Base-by-base conservation (phyloP, 1,140 invertebrate species). In the Oscheius sp. region DNA sequence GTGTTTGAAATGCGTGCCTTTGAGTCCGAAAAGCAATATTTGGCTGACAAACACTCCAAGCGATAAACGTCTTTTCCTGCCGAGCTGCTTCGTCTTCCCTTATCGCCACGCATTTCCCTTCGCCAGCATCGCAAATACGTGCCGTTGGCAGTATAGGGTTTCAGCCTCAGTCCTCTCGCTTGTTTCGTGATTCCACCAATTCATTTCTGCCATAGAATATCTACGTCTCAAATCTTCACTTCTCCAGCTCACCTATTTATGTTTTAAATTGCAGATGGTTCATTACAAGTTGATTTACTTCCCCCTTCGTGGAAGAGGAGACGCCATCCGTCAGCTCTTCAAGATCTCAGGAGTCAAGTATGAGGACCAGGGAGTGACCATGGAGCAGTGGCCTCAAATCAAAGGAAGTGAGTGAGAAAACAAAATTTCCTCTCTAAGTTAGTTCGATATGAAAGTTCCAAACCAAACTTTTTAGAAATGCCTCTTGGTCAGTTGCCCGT, bases 401-500 rank as follows among this genome's bases (percentile, higher is more conserved):
- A 77, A 78, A 59, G n/a, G 20, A 36, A 55, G 65, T 77, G 26
- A 49, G 68, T 28, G 38, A 42, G n/a, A 42, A 42, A 13, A 23
- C 23, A 59, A 59, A 23, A 31, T 59, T 15, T 59, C 55, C 20
- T 13, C 23, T 59, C 13, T 31, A 23, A 59, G 23, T 23, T 20
- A 13, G 13, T 28, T 15, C 55, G 23, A 10, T 15, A 0, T 59
- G 23, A 20, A 20, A 59, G 13, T 59, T 59, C 23, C 23, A 20
- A 15, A 10, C 20, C 13, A 59, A 34, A 7, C 23, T 38, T 59
- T 79, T 55, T 63, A 79, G 79, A 73, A 18, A 80, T 78, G 77
- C 79, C 79, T n/a, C 64, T 80, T 13, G 79, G 79, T 10, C 80
- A 82, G 38, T 20, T 80, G 2, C 79, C 79, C 2, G 76, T 80